A percentile compares a stretch with the other conserved stretches of the same genome.
Evolutionary conservation across 2,113 vertebrate species (phyloP).

Genomic region (Panthera uncia): DNA sequence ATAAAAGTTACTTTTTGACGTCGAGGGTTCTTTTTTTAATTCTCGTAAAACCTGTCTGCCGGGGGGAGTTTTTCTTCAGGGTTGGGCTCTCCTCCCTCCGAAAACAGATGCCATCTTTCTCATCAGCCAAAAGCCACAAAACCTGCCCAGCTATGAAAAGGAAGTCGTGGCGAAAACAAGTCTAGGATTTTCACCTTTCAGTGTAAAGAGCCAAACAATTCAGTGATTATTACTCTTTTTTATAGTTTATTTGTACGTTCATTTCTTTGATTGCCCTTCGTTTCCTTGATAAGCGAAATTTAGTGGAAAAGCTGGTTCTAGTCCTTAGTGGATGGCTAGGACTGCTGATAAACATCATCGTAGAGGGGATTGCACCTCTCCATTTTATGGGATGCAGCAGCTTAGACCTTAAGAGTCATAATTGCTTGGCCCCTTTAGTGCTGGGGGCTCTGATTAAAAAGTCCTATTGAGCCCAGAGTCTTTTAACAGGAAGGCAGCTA

Average conservation of each 20-base stretch:
- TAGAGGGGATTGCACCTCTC: slow-evolving; percentile 27
- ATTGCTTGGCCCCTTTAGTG: slow-evolving; percentile 46
- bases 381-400: neutral
- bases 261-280: neutral
- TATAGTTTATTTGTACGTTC: neutral
- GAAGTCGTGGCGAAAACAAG: neutral
- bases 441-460: slow-evolving; percentile 42
- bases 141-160: neutral
- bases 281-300: slow-evolving; percentile 31
- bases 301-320: slow-evolving; percentile 32
- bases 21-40: neutral
- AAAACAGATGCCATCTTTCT: neutral
- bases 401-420: slow-evolving; percentile 1
- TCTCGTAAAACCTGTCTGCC: neutral
- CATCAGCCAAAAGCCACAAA: slow-evolving; percentile 21
- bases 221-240: neutral
- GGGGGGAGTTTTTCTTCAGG: neutral
- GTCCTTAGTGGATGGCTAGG: neutral
- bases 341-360: neutral
- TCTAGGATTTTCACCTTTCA: neutral
- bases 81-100: neutral
- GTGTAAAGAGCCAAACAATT: neutral
- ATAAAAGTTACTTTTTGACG: neutral
- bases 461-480: slow-evolving; percentile 55
- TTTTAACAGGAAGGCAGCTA: slow-evolving; percentile 20